Percentiles rank a stretch among this genome's conserved stretches.
Evolutionary conservation across 23 tunicate genomes (phyloP).

Genomic region (Aplidium turbinatum): DNA sequence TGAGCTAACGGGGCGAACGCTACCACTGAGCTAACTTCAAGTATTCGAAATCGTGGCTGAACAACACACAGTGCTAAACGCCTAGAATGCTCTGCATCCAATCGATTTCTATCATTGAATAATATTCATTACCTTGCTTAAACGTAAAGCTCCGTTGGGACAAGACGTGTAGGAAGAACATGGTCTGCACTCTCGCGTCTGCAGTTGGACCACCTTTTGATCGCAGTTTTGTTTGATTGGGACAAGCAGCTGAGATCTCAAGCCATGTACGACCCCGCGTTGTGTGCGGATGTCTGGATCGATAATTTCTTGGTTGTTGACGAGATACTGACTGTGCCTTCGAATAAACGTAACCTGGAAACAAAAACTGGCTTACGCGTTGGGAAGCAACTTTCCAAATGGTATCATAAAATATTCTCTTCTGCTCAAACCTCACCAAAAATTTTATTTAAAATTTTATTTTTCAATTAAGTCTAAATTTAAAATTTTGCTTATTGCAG

Average conservation of each 20-base stretch:
- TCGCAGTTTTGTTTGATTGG: slow-evolving; percentile 47
- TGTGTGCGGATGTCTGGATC: slow-evolving; percentile 51
- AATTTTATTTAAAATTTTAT: not conserved
- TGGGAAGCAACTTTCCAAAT: not conserved
- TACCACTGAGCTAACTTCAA: too few relatives aligned
- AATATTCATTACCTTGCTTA: slow-evolving; percentile 5
- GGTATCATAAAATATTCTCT: not conserved
- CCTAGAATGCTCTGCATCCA: too few relatives aligned
- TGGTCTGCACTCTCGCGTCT: slow-evolving; percentile 11
- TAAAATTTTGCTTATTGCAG: not conserved
- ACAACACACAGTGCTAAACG: too few relatives aligned
- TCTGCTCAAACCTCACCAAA: not conserved
- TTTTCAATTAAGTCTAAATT: not conserved
- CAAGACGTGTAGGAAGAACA: not conserved
- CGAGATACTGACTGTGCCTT: slow-evolving; percentile 27
- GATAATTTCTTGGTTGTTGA: slow-evolving; percentile 48
- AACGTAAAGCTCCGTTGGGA: not conserved
- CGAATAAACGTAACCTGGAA: slow-evolving; percentile 51
- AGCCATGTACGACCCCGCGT: slow-evolving; percentile 64
- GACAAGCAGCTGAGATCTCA: slow-evolving; percentile 12
- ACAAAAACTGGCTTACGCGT: not conserved
- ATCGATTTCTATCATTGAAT: too few relatives aligned
- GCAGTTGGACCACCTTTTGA: not conserved
- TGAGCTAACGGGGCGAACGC: too few relatives aligned
- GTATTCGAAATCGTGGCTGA: too few relatives aligned